Evolutionary conservation across 2,113 vertebrate species (phyloP), one percentile per base, ranked within the genome.

Genomic region (Epinephelus cyanopodus): DNA sequence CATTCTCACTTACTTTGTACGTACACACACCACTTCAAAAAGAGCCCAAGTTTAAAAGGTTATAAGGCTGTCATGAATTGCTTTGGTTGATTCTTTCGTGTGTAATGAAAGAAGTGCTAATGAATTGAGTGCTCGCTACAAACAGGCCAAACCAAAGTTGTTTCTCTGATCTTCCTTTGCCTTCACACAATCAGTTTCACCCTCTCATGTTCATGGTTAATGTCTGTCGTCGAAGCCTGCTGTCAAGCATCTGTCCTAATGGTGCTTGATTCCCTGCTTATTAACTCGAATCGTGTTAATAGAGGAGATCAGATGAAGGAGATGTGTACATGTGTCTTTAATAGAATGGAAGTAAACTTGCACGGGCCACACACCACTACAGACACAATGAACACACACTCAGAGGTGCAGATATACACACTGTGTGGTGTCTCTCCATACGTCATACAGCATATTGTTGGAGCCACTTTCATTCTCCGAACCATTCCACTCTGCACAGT

Each of bases 21-120:
- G 48, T 57, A 48, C 66, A 74, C 7, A 27, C 45, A 74, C 88
- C 87, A 87, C 89, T 93, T 94, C 87, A 92, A 88, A 90, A 77
- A 74, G 66, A 62, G 78, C 27, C 23, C 21, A 19, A 29, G 64
- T 92, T 90, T 86, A 77, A 87, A 88, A 83, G 71, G 85, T 88
- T 91, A 87, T 74, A 78, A 39, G 56, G 63, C 65, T 74, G 77
- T 79, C 81, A 81, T 89, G 87, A 90, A 91, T 79, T 67, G 84
- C 83, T 83, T 85, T 54, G 79, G 84, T 92, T 88, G 81, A 92
- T 85, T 85, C 58, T 83, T 81, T 65, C 54, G 68, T 42, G 77
- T 68, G 84, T 77, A 86, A 84, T 93, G 85, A 92, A 91, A 92
- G 83, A 83, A 78, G 87, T 87, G 89, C 92, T 93, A 93, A 93